Evolutionary conservation across 2,113 vertebrate species (phyloP).

Genomic region (Lagopus muta): DNA sequence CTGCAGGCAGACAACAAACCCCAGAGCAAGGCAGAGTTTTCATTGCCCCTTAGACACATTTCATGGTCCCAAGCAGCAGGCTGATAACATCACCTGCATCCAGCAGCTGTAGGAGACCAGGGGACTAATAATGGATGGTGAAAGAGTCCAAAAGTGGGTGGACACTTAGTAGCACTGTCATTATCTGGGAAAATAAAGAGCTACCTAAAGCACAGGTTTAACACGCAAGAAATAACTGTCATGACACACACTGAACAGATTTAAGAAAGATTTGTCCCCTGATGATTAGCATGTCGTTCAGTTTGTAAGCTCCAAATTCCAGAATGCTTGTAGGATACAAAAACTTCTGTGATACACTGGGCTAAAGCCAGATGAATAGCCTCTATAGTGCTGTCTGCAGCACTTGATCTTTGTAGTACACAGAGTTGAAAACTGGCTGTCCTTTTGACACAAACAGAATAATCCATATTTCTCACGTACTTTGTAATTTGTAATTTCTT

Average conservation of each 20-base stretch:
- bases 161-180: neutral
- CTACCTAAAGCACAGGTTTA: neutral
- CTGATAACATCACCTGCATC: neutral
- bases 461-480: neutral
- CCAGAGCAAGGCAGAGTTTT: neutral
- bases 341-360: neutral
- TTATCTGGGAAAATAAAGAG: neutral
- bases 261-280: neutral
- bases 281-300: neutral
- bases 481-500: neutral
- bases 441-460: neutral
- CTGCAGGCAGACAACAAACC: neutral
- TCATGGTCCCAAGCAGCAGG: rapidly evolving
- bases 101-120: neutral
- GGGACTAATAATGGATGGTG: neutral
- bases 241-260: neutral
- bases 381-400: rapidly evolving
- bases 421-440: neutral
- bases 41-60: neutral
- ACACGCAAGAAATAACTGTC: neutral
- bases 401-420: neutral
- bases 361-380: neutral
- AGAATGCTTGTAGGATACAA: neutral
- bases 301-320: neutral
- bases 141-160: neutral